Evolutionary conservation across 2,797 vertebrate genomes (phyloP), one percentile per base, ranked within the genome.

Genomic region (Smutsia gigantea): DNA sequence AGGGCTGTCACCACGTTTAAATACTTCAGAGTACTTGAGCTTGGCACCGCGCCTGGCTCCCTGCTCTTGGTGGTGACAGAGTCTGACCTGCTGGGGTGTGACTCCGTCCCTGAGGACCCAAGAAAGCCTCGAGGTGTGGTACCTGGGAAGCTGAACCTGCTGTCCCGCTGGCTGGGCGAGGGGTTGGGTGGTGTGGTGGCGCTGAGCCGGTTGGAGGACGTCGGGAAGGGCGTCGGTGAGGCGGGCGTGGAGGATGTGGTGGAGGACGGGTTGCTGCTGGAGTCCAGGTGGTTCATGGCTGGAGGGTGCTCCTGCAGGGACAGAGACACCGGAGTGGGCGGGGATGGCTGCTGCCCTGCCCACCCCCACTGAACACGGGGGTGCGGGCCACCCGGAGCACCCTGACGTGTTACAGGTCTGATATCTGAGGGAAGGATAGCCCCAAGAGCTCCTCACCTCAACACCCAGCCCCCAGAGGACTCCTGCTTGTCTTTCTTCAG

Each of bases 231-330:
- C 1, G 99, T 99, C 1, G 99, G 99, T 1, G 99, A 99, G 55
- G 99, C 99, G 0, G 99, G 99, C 0, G 99, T 99, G 96, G 99
- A 99, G 64, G 99, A 99, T 4, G 99, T 99, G 94, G 99, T 99
- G 49, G 99, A 99, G 29, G 99, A 99, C 0, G 99, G 99, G 98
- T 99, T 99, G 96, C 99, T 99, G 98, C 99, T 99, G 94, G 99
- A 99, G 98, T 99, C 99, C 97, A 99, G 97, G 77, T 99, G 99
- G 96, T 98, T 99, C 95, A 99, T 98, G 96, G 98, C 98, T 31
- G 99, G 97, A 74, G 98, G 98, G 61, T 99, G 99, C 46, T 99
- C 99, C 99, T 99, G 97, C 12, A 96, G 77, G 92, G 89, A 83
- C 97, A 92, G 34, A 82, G 29, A 87, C 10, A 7, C 0, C 1